Evolutionary conservation across 2,888 invertebrate species (phyloP).

Genomic region (Atethmia centrago): DNA sequence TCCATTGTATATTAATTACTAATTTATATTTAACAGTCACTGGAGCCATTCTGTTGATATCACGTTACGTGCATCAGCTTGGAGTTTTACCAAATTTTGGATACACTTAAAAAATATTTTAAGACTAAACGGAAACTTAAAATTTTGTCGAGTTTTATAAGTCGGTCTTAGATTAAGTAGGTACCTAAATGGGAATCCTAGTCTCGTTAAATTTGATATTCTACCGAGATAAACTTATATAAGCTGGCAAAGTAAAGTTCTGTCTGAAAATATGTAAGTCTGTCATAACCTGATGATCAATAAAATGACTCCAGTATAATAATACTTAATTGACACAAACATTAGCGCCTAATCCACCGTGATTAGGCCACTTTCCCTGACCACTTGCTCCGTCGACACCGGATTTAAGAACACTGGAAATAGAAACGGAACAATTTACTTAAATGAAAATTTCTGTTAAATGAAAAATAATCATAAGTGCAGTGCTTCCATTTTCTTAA

Average conservation of each 20-base stretch:
- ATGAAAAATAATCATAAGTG: no score
- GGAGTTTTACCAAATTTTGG: background rate
- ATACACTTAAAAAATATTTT: background rate
- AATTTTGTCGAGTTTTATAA: no score
- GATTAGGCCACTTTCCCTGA: constrained; percentile 94
- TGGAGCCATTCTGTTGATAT: constrained; percentile 46
- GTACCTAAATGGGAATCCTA: no score
- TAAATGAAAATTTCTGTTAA: background rate
- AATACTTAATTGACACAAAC: constrained; percentile 67
- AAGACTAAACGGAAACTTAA: no score
- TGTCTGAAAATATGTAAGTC: background rate
- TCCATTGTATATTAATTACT: constrained; percentile 58
- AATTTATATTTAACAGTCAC: constrained; percentile 61
- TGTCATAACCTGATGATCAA: constrained; percentile 32
- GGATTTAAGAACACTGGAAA: constrained; percentile 92
- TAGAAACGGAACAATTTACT: constrained; percentile 7
- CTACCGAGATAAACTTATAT: background rate
- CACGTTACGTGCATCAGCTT: background rate
- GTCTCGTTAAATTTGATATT: background rate
- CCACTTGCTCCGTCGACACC: constrained; percentile 94
- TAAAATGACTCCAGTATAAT: constrained; percentile 53
- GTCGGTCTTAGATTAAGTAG: no score
- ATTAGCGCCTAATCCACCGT: constrained; percentile 79
- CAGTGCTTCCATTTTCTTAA: no score
- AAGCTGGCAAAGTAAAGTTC: background rate